Evolutionary conservation across 2,797 vertebrate genomes (phyloP), one percentile per base, ranked within the genome.

Genomic region (Cuculus canorus): DNA sequence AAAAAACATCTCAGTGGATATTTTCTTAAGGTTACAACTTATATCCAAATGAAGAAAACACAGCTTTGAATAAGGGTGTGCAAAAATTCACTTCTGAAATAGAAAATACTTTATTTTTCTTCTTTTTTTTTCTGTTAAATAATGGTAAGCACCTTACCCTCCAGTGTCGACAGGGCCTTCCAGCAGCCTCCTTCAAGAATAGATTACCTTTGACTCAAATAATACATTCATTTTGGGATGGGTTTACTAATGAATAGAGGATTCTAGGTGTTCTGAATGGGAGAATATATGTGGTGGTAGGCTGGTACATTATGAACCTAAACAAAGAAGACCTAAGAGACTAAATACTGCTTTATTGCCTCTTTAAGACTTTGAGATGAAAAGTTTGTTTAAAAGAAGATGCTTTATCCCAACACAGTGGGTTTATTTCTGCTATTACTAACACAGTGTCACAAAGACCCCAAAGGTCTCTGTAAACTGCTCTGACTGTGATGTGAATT

Each of bases 331-430:
- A 63, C 48, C 87, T 84, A 19, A 6, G 85, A 77, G 39, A 43
- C 60, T 77, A 76, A 88, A 77, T 84, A 63, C 32, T 43, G 28
- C n/a, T 94, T 94, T 89, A 95, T 91, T 93, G 64, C 37, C 81
- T 80, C 12, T 90, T 90, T 89, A 93, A 87, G 45, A 84, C 33
- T 70, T 73, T 6, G 15, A 63, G 68, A 82, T 73, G 1, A 88
- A 79, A 87, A 65, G 66, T 80, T 95, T 92, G 60, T 82, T 65
- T 73, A 85, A 95, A 92, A 91, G 77, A 80, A 84, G 68, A 45
- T 71, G 37, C 16, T 15, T 80, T 82, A 77, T 82, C 90, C 81
- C 48, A 71, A 85, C 69, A 68, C 19, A 56, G 64, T 43, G 70
- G 35, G 54, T 92, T 83, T 82, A 71, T 79, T 88, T 91, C 45